A percentile compares a stretch with the other conserved stretches of the same genome.
These are phyloP conservation scores for Hylaeus anthracinus DNA, from an alignment of 1,140 invertebrate species.

Conservation along the genomic window DNA sequence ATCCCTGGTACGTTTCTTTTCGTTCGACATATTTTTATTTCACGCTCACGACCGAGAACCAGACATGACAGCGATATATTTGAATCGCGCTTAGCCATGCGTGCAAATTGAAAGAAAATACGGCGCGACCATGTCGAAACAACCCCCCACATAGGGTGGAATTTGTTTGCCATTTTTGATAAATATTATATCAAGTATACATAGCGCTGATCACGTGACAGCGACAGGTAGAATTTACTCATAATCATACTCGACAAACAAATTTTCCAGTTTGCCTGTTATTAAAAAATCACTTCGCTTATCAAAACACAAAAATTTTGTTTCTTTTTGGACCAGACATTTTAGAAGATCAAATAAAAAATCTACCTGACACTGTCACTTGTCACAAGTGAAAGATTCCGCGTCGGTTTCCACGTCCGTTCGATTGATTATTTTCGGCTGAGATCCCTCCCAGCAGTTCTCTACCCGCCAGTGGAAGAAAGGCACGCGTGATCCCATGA, in stretches of 20 bases:
- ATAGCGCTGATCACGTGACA: neutral
- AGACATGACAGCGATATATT: neutral
- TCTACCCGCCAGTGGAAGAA: too few relatives aligned
- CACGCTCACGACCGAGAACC: neutral
- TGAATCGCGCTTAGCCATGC: neutral
- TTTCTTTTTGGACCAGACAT: too few relatives aligned
- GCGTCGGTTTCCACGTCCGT: too few relatives aligned
- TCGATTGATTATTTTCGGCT: neutral
- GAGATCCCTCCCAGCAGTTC: neutral
- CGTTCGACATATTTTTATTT: neutral
- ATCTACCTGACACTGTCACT: too few relatives aligned
- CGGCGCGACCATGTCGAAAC: neutral
- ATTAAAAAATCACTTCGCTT: too few relatives aligned
- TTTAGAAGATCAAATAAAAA: too few relatives aligned
- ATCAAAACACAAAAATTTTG: too few relatives aligned
- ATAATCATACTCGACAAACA: too few relatives aligned
- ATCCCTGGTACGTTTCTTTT: neutral
- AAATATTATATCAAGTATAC: neutral
- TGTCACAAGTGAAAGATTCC: too few relatives aligned
- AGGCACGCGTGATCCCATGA: neutral
- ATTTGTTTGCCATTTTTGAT: neutral
- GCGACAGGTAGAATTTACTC: neutral
- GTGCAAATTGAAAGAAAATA: slow-evolving; percentile 32
- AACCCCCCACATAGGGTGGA: neutral
- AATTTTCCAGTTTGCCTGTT: too few relatives aligned